Evolutionary conservation across 1,140 invertebrate genomes (phyloP).

Genomic region (Tetragonula clypearis): DNA sequence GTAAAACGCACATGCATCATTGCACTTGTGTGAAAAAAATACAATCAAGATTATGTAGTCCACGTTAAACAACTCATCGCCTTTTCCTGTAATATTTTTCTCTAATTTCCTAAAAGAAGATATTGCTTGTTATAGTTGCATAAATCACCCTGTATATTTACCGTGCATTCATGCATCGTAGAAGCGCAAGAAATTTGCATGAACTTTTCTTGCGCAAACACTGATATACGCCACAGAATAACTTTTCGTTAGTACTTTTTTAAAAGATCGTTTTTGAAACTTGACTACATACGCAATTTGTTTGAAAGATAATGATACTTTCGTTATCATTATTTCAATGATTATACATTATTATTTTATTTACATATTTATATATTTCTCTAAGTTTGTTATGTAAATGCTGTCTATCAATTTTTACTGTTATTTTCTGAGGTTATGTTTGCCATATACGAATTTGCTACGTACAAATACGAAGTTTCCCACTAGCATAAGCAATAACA

Average conservation of each 20-base stretch:
- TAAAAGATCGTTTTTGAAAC: not conserved
- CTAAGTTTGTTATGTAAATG: not conserved
- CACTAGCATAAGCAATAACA: not conserved
- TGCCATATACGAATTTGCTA: not conserved
- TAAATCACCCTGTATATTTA: not conserved
- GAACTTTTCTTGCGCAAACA: not conserved
- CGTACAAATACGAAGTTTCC: not conserved
- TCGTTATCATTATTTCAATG: no score
- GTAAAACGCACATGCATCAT: no score
- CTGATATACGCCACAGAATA: not conserved
- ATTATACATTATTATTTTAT: no score
- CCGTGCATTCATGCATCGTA: not conserved
- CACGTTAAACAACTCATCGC: no score
- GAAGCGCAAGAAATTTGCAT: not conserved
- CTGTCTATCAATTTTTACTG: not conserved
- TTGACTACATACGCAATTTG: not conserved
- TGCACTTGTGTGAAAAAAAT: no score
- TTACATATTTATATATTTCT: not conserved
- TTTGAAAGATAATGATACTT: not conserved
- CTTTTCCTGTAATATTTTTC: no score
- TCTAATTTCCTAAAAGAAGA: no score
- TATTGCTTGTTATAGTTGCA: no score
- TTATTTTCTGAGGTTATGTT: not conserved
- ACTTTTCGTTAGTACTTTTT: not conserved
- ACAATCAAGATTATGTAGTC: no score